Evolutionary conservation across 2,888 invertebrate genomes (phyloP).

Genomic region (Nephrotoma flavescens): DNA sequence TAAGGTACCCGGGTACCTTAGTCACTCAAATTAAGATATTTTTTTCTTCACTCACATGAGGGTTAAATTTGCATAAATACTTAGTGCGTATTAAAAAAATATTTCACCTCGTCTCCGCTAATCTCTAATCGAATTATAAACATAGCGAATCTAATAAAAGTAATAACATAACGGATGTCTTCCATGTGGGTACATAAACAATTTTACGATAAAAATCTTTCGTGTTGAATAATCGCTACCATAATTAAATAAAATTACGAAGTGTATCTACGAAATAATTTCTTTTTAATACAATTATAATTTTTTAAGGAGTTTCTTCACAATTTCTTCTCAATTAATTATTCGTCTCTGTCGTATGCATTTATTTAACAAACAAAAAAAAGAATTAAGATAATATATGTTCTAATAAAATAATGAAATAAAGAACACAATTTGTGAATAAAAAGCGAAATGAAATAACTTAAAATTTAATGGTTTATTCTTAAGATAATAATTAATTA

Average conservation of each 20-base stretch:
- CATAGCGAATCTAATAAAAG: no score
- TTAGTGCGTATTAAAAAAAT: no score
- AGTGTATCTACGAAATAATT: background rate
- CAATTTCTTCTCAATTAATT: background rate
- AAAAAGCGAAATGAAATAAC: background rate
- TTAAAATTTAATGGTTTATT: background rate
- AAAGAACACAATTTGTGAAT: background rate
- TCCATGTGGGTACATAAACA: background rate
- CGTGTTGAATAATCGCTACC: background rate
- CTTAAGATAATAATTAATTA: background rate
- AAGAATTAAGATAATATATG: background rate
- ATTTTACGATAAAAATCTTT: background rate
- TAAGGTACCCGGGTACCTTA: no score
- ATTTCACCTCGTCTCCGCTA: no score
- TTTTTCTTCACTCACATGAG: no score
- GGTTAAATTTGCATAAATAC: no score
- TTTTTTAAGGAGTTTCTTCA: background rate
- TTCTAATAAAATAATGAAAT: background rate
- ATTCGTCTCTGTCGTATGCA: background rate
- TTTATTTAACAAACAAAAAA: background rate
- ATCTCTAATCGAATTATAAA: no score
- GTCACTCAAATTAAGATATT: no score
- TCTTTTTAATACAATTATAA: background rate
- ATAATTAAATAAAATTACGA: background rate
- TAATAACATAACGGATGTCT: no score